These are phyloP conservation scores for Tretioscincus oriximinensis DNA, from an alignment of 2,113 vertebrate genomes.

Conservation along the genomic window DNA sequence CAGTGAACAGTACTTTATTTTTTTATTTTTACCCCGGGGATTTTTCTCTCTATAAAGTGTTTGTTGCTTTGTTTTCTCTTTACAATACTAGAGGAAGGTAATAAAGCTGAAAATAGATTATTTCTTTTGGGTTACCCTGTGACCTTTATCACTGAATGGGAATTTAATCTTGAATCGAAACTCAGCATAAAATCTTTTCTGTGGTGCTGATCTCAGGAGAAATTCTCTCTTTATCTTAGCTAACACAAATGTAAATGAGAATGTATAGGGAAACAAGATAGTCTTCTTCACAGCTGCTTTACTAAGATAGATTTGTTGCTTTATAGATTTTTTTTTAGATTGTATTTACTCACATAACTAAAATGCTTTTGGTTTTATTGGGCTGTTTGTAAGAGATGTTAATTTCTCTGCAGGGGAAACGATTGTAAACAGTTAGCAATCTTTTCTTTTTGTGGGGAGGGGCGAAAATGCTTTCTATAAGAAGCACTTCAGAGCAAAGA, in stretches of 20 bases:
- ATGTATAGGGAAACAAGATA: background rate
- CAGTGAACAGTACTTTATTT: background rate
- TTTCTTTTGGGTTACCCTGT: too few species aligned
- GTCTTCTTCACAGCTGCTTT: slow-evolving; percentile 1
- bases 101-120: background rate
- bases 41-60: background rate
- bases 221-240: rapidly evolving
- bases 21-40: background rate
- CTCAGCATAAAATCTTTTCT: background rate
- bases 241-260: background rate
- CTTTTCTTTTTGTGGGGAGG: slow-evolving; percentile 13
- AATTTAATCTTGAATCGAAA: background rate
- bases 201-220: background rate
- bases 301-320: background rate
- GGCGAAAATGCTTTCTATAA: slow-evolving; percentile 6
- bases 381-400: background rate
- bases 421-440: slow-evolving; percentile 13
- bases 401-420: background rate
- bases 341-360: background rate
- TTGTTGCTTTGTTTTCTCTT: background rate
- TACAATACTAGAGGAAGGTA: background rate
- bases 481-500: slow-evolving; percentile 22
- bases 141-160: background rate
- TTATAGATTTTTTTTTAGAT: background rate
- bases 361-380: rapidly evolving